phyloP scores from a whole-genome alignment of 1,140 invertebrate genomes.

The Drosophila subpulchrella region DNA sequence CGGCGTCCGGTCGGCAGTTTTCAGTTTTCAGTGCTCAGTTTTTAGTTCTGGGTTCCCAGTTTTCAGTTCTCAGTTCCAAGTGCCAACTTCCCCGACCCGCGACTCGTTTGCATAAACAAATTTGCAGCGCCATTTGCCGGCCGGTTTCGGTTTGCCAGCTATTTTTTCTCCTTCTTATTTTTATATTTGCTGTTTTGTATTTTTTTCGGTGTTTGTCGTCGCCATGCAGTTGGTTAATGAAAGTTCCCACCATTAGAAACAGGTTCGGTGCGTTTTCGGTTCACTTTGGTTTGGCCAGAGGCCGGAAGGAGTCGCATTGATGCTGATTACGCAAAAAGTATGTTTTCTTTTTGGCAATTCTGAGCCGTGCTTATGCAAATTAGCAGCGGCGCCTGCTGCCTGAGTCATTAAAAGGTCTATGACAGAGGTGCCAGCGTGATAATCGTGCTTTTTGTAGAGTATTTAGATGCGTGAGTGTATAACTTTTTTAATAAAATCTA shows the following conservation, averaged over 20 bases:
- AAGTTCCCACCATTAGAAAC: constrained; percentile 82
- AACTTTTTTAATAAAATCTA: too few relatives aligned
- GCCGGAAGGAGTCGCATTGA: constrained; percentile 65
- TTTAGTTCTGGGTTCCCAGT: constrained; percentile 9
- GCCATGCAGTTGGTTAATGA: constrained; percentile 74
- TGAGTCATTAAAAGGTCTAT: constrained; percentile 24
- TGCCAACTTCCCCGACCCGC: constrained; percentile 20
- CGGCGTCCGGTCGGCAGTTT: constrained; percentile 69
- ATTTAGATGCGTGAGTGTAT: too few relatives aligned
- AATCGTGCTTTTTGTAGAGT: too few relatives aligned
- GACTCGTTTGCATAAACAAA: constrained; percentile 76
- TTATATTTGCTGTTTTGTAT: constrained; percentile 8
- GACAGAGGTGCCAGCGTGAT: constrained; percentile 8
- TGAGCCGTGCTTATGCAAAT: constrained; percentile 70
- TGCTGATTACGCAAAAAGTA: constrained; percentile 63
- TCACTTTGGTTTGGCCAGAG: constrained; percentile 14
- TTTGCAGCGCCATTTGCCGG: constrained; percentile 78
- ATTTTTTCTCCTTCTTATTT: constrained; percentile 17
- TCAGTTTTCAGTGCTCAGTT: constrained; percentile 8
- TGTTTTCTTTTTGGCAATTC: constrained; percentile 43
- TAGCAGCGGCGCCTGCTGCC: constrained; percentile 43
- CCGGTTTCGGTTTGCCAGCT: constrained; percentile 64
- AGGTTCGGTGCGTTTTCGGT: constrained; percentile 59
- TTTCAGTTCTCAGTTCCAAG: constrained; percentile 16
- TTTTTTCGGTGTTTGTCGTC: constrained; percentile 13